phyloP scores from a whole-genome alignment of 2,888 invertebrate genomes.

The Synergus japonicus region DNA sequence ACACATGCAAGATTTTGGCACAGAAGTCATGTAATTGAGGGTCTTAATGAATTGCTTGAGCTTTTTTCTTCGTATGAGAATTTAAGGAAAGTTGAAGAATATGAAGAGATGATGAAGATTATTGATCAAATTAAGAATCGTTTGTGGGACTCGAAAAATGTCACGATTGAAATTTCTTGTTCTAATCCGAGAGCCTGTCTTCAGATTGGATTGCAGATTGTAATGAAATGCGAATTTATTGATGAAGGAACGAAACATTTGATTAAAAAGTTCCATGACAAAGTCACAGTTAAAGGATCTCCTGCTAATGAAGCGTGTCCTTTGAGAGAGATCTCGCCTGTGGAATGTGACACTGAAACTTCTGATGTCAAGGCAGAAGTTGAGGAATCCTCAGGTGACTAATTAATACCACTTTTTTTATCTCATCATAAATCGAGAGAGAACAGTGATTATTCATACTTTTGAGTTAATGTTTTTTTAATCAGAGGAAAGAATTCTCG shows the following conservation, averaged over 20 bases:
- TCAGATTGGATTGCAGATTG: constrained; percentile 52
- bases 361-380: not conserved
- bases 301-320: not conserved
- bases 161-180: constrained; percentile 56
- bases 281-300: constrained; percentile 5
- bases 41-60: constrained; percentile 55
- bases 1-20: constrained; percentile 61
- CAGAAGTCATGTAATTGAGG: constrained; percentile 55
- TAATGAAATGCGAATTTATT: constrained; percentile 48
- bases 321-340: not conserved
- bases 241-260: constrained; percentile 43
- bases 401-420: not conserved
- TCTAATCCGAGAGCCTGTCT: constrained; percentile 58
- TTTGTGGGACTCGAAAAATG: constrained; percentile 49
- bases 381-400: not conserved
- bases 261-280: constrained; percentile 35
- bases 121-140: constrained; percentile 45
- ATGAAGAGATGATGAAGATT: constrained; percentile 35
- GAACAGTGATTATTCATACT: too few species aligned
- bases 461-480: too few species aligned
- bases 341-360: not conserved
- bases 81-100: constrained; percentile 44
- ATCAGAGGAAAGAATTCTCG: too few species aligned
- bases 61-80: constrained; percentile 57
- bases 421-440: not conserved